Base-by-base conservation (phyloP, 1,140 invertebrate genomes). In the Atta cephalotes region DNA sequence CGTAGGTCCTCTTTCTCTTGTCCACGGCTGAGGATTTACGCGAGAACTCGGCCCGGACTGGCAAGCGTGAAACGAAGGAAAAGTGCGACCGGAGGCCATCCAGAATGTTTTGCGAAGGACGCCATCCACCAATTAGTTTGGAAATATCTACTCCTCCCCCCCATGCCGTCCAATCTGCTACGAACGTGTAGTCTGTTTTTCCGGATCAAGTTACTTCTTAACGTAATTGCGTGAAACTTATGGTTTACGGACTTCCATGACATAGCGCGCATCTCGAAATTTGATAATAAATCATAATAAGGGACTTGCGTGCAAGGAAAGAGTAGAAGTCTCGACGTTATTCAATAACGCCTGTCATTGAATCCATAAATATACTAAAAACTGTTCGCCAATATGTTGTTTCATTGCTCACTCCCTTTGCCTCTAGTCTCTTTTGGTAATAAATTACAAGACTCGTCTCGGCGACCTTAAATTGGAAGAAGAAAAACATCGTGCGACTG, bases 151-250 rank as follows among this genome's bases (percentile, higher is more conserved):
- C 68, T 39, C 7, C 3, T 35, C 68, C 68, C 56, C 12, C 3
- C 35, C 68, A 2, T 14, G 39, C 68, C 28, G 53, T 45, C 16
- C 66, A 68, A 81, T 71, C 79, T 81, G 51, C 21, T 18, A 65
- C 65, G n/a, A 49, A 51, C 70, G 80, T 62, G 70, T 35, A 35
- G 7, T 81, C 39, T 21, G 56, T 25, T 84, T 74, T 84, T 68
- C 25, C 28, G 80, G 68, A 82, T 82, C 80, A 84, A 76, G 80
- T 84, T 84, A 84, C 70, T 84, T 84, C 80, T 84, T 84, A 74
- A 56, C 70, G 80, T 82, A 82, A 82, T 82, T 82, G 80, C 80
- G 80, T 60, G 80, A 74, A 74, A 74, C 53, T 45, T 74, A 84
- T 21, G 35, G 25, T 53, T 63, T 28, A 21, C 35, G 16, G 28